Percentiles rank a stretch among this genome's conserved stretches.
Evolutionary conservation across 1,140 invertebrate genomes (phyloP).

Genomic region (Parasteatoda tepidariorum): DNA sequence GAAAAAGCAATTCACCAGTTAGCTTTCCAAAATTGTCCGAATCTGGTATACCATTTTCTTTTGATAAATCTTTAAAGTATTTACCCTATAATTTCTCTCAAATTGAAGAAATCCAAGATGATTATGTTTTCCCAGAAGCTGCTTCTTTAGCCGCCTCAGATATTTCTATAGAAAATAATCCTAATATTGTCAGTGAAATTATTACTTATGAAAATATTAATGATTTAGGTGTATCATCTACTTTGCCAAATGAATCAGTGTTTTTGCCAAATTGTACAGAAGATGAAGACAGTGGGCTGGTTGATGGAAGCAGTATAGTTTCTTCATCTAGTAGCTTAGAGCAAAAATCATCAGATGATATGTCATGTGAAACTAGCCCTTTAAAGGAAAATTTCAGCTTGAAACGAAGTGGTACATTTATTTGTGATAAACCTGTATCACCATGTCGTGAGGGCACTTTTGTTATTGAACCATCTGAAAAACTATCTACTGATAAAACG

Average conservation of each 20-base stretch:
- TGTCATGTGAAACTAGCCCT: background rate
- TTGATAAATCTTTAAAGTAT: background rate
- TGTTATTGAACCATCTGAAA: conserved; percentile 39
- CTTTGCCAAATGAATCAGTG: conserved; percentile 24
- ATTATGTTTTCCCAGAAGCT: background rate
- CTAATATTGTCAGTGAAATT: background rate
- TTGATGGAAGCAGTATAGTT: background rate
- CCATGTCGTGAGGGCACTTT: conserved; percentile 48
- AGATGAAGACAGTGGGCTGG: background rate
- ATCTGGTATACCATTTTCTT: background rate
- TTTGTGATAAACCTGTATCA: conserved; percentile 28
- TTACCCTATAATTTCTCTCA: background rate
- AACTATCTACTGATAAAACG: background rate
- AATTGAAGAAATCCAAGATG: background rate
- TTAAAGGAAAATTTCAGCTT: background rate
- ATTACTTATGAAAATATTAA: too few species aligned
- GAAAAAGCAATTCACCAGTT: too few species aligned
- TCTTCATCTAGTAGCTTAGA: background rate
- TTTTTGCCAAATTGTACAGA: conserved; percentile 19
- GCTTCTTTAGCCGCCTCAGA: background rate
- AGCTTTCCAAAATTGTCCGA: background rate
- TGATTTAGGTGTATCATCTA: background rate
- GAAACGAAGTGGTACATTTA: conserved; percentile 29
- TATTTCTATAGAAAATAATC: background rate
- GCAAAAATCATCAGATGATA: background rate